phyloP scores from a whole-genome alignment of 2,888 invertebrate species.

The Diadegma fenestrale region DNA sequence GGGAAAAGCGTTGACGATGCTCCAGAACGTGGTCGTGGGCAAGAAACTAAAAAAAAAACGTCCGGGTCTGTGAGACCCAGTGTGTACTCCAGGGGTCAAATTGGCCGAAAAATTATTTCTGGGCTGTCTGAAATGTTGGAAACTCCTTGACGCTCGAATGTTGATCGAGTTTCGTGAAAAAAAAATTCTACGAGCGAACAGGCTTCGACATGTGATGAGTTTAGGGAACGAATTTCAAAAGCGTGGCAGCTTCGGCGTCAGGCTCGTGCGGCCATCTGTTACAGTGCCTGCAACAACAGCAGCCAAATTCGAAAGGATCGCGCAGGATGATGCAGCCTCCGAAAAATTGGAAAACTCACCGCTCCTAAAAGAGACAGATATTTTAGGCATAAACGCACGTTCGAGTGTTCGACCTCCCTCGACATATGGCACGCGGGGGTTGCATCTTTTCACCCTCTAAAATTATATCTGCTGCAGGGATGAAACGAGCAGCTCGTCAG shows the following conservation, averaged over 20 bases:
- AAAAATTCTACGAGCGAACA: background rate
- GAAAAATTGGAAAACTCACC: constrained; percentile 77
- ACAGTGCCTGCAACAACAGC: constrained; percentile 55
- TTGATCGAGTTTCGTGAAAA: background rate
- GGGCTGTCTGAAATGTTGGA: no score
- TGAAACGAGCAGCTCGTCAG: constrained; percentile 52
- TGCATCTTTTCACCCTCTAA: constrained; percentile 60
- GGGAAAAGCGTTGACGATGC: no score
- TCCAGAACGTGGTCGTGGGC: no score
- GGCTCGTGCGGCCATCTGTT: constrained; percentile 79
- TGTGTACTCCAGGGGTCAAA: no score
- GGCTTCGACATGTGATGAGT: constrained; percentile 34
- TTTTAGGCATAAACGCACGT: constrained; percentile 25
- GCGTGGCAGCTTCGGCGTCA: constrained; percentile 48
- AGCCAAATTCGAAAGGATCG: constrained; percentile 51
- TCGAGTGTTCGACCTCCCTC: constrained; percentile 67
- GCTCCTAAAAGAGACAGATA: constrained; percentile 51
- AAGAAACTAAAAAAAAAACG: no score
- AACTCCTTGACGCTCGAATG: background rate
- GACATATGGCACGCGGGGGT: constrained; percentile 81
- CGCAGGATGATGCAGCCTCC: constrained; percentile 52
- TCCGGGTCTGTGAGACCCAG: no score
- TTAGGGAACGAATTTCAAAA: constrained; percentile 61
- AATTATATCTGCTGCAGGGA: constrained; percentile 73
- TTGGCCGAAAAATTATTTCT: no score